phyloP scores from a whole-genome alignment of 1,140 invertebrate species.

The Sarcophaga peregrina region DNA sequence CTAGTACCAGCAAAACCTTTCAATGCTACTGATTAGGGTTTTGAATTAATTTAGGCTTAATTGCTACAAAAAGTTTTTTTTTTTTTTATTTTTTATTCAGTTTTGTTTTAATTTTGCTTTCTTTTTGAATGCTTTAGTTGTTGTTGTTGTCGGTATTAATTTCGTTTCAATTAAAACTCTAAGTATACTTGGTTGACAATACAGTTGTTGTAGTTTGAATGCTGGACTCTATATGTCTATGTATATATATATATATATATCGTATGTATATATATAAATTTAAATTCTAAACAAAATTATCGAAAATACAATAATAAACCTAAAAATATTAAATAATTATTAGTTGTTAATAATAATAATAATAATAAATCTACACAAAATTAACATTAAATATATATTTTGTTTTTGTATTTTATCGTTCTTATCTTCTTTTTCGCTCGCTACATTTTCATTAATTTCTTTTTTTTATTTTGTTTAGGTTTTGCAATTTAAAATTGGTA shows the following conservation, averaged over 20 bases:
- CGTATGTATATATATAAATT: background rate
- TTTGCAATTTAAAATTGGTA: background rate
- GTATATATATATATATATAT: background rate
- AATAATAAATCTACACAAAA: conserved; percentile 35
- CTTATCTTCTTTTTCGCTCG: background rate
- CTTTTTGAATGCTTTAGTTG: no score
- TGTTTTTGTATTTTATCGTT: conserved; percentile 17
- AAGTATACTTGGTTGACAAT: conserved; percentile 16
- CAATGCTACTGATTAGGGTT: background rate
- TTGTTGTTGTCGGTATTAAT: background rate
- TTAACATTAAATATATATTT: conserved; percentile 41
- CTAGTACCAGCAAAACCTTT: no score
- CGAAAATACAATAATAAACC: conserved; percentile 36
- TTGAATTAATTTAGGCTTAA: background rate
- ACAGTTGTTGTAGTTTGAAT: background rate
- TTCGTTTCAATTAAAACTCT: conserved; percentile 1
- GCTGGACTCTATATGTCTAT: background rate
- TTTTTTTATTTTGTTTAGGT: no score
- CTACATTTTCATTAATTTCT: no score
- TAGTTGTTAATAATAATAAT: background rate
- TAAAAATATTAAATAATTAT: background rate
- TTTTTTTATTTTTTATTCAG: background rate
- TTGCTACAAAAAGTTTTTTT: background rate
- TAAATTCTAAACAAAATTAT: conserved; percentile 33
- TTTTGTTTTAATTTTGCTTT: background rate